A percentile compares a stretch with the other conserved stretches of the same genome.
phyloP scores from a whole-genome alignment of 2,888 invertebrate genomes.

The Tiliacea citrago region DNA sequence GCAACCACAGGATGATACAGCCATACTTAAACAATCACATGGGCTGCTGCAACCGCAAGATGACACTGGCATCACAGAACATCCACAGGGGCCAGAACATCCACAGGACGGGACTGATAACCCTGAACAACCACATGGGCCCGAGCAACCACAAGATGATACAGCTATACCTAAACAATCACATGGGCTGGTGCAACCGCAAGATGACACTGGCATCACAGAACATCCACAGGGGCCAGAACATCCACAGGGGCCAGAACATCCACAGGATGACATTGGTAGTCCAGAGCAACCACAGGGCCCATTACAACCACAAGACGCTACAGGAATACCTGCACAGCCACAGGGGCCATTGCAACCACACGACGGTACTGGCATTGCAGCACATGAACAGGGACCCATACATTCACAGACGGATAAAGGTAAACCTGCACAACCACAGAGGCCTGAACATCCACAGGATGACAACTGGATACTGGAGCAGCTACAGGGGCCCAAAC shows the following conservation, averaged over 20 bases:
- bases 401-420: slow-evolving; percentile 39
- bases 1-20: slow-evolving; percentile 32
- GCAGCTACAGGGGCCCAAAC: slow-evolving; percentile 23
- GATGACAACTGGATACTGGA: slow-evolving; percentile 10
- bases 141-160: slow-evolving; percentile 26
- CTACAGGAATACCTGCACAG: slow-evolving; percentile 19
- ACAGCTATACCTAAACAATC: slow-evolving; percentile 11
- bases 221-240: slow-evolving; percentile 30
- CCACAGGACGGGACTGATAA: slow-evolving; percentile 46
- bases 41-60: slow-evolving; percentile 34
- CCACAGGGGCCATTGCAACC: slow-evolving; percentile 43
- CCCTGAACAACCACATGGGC: slow-evolving; percentile 23
- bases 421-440: slow-evolving; percentile 17
- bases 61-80: slow-evolving; percentile 5
- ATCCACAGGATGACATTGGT: slow-evolving; percentile 9
- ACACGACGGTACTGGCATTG: slow-evolving; percentile 41
- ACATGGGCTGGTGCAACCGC: slow-evolving; percentile 34
- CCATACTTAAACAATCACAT: slow-evolving; percentile 14
- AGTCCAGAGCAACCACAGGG: slow-evolving; percentile 3
- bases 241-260: slow-evolving; percentile 44
- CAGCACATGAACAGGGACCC: slow-evolving; percentile 41
- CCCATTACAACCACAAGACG: slow-evolving; percentile 43
- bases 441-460: slow-evolving; percentile 40
- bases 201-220: slow-evolving; percentile 7
- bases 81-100: slow-evolving; percentile 38